Percentiles rank a stretch among this genome's conserved stretches.
Evolutionary conservation across 2,888 invertebrate species (phyloP).

Genomic region (Philaethria dido): DNA sequence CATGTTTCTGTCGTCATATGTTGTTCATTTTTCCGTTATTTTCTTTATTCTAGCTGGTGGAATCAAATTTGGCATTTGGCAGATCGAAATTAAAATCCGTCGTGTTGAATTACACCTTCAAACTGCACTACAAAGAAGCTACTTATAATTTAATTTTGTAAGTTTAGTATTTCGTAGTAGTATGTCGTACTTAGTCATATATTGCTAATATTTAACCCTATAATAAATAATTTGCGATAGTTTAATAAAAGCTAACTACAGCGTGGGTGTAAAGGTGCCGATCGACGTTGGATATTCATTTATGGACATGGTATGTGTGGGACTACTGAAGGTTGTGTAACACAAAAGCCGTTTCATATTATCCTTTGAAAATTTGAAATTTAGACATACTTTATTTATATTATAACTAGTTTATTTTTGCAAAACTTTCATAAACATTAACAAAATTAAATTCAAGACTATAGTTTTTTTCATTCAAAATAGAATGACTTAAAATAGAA

Average conservation of each 20-base stretch:
- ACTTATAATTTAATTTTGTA: neutral
- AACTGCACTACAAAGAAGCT: too few relatives aligned
- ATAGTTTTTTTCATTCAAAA: too few relatives aligned
- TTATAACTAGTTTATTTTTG: too few relatives aligned
- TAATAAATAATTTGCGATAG: constrained; percentile 19
- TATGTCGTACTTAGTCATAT: constrained; percentile 6
- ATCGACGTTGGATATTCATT: constrained; percentile 51
- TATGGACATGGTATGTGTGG: constrained; percentile 50
- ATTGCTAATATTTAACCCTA: neutral
- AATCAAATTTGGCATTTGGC: too few relatives aligned
- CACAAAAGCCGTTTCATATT: constrained; percentile 36
- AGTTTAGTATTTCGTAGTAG: neutral
- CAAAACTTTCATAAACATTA: too few relatives aligned
- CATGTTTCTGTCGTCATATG: too few relatives aligned
- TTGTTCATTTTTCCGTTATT: too few relatives aligned
- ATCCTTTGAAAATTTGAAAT: constrained; percentile 13
- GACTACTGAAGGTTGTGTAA: constrained; percentile 56
- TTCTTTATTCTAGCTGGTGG: too few relatives aligned
- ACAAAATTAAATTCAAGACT: too few relatives aligned
- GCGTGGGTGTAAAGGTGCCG: constrained; percentile 54
- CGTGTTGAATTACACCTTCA: too few relatives aligned
- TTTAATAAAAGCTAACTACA: constrained; percentile 36
- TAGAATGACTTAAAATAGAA: neutral
- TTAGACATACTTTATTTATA: neutral
- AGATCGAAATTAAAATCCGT: too few relatives aligned